phyloP scores from a whole-genome alignment of 2,888 invertebrate species.

The Dryococelus australis region DNA sequence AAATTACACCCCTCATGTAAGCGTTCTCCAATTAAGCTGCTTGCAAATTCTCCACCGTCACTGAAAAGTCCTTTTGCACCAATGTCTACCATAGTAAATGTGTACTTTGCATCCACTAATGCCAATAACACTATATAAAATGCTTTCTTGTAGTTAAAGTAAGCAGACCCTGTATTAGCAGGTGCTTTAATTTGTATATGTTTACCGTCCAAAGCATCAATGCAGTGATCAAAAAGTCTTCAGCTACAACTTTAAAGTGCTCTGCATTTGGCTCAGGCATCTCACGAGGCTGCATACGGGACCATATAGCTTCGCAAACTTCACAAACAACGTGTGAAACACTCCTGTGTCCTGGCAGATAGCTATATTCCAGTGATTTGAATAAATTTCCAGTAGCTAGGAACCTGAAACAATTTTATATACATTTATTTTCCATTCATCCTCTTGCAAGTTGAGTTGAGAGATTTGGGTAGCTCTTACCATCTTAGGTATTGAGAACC shows the following conservation, averaged over 20 bases:
- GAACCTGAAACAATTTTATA: no score
- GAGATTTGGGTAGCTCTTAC: no score
- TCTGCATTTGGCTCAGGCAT: background rate
- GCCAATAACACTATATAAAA: no score
- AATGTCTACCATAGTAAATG: background rate
- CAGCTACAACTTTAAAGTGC: background rate
- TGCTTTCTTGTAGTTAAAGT: no score
- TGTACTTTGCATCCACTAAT: background rate
- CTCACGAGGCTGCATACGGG: no score
- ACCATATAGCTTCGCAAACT: no score
- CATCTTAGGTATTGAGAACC: no score
- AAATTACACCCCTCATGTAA: background rate
- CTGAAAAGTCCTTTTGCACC: background rate
- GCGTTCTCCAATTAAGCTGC: background rate
- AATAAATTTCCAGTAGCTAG: no score
- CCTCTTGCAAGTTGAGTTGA: no score
- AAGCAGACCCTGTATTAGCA: background rate
- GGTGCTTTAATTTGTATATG: background rate
- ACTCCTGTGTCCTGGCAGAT: background rate
- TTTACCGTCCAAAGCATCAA: background rate
- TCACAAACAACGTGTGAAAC: background rate
- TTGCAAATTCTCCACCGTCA: background rate
- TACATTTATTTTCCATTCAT: no score
- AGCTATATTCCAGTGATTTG: slow-evolving; percentile 16
- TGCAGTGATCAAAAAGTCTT: background rate